Evolutionary conservation across 2,888 invertebrate genomes (phyloP).

Genomic region (Drosophila falleni): DNA sequence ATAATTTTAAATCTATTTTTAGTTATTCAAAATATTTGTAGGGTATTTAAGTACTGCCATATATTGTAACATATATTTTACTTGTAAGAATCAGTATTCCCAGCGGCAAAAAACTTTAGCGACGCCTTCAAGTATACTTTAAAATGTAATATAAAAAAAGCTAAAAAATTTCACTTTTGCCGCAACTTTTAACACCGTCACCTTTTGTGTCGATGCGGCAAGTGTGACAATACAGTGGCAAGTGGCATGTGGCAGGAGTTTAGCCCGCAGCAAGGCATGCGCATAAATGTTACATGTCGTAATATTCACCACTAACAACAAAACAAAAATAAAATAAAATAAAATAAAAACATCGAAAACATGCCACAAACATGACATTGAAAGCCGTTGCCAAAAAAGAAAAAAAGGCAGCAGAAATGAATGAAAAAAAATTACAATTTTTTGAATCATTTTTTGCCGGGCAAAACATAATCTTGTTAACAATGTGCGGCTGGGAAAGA

Average conservation of each 20-base stretch:
- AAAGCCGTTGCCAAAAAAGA: conserved; percentile 60
- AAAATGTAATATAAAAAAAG: conserved; percentile 19
- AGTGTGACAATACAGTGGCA: conserved; percentile 43
- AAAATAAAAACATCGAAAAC: conserved; percentile 44
- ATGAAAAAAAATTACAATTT: conserved; percentile 55
- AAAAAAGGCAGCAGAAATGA: conserved; percentile 49
- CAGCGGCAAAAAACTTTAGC: conserved; percentile 40
- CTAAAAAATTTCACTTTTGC: conserved; percentile 47
- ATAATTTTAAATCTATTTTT: no score
- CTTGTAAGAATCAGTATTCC: conserved; percentile 2
- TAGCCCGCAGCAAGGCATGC: conserved; percentile 49
- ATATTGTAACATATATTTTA: not conserved
- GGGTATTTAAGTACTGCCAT: not conserved
- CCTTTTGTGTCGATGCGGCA: conserved; percentile 46
- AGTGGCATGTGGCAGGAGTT: conserved; percentile 13
- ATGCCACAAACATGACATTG: conserved; percentile 72
- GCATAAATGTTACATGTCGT: conserved; percentile 71
- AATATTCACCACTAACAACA: conserved; percentile 68
- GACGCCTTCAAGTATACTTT: conserved; percentile 47
- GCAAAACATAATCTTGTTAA: conserved; percentile 75
- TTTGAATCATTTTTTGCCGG: conserved; percentile 34
- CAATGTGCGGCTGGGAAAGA: conserved; percentile 48
- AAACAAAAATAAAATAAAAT: conserved; percentile 9
- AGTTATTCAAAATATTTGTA: not conserved
- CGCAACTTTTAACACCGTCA: conserved; percentile 39